These are phyloP conservation scores for Peromyscus aztecus DNA, from an alignment of 2,797 vertebrate genomes.

Conservation along the genomic window DNA sequence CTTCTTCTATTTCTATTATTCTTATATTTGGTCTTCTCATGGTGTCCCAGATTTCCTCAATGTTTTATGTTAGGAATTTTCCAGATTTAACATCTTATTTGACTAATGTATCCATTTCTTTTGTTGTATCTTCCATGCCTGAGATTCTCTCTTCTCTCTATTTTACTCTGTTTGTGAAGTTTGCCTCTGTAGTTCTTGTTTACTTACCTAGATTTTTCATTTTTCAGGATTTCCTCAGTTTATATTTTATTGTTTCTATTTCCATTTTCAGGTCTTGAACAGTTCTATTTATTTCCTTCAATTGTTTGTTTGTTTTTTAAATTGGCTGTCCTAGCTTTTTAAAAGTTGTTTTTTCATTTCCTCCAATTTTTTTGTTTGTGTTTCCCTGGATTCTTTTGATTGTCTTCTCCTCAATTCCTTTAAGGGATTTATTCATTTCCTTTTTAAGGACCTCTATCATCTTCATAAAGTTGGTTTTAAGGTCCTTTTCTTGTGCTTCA, in stretches of 20 bases:
- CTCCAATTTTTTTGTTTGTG: no score
- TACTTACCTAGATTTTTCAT: not conserved
- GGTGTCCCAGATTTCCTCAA: not conserved
- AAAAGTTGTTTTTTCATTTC: not conserved
- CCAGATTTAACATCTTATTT: not conserved
- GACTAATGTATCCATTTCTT: not conserved
- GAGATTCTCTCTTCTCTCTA: not conserved
- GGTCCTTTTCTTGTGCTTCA: not conserved
- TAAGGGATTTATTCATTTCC: not conserved
- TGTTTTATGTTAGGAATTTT: not conserved
- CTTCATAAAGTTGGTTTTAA: not conserved
- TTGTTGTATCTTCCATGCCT: not conserved
- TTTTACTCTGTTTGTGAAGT: not conserved
- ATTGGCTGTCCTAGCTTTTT: not conserved
- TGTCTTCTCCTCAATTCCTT: not conserved
- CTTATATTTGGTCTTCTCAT: not conserved
- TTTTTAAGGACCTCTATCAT: not conserved
- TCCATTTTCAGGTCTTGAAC: not conserved
- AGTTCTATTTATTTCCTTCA: not conserved
- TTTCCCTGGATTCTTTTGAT: not conserved
- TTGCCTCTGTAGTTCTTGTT: not conserved
- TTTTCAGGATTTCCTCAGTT: not conserved
- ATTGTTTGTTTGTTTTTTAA: not conserved
- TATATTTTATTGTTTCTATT: not conserved
- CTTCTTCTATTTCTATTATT: not conserved